phyloP scores from a whole-genome alignment of 2,113 vertebrate genomes.

The Thamnaconus septentrionalis region DNA sequence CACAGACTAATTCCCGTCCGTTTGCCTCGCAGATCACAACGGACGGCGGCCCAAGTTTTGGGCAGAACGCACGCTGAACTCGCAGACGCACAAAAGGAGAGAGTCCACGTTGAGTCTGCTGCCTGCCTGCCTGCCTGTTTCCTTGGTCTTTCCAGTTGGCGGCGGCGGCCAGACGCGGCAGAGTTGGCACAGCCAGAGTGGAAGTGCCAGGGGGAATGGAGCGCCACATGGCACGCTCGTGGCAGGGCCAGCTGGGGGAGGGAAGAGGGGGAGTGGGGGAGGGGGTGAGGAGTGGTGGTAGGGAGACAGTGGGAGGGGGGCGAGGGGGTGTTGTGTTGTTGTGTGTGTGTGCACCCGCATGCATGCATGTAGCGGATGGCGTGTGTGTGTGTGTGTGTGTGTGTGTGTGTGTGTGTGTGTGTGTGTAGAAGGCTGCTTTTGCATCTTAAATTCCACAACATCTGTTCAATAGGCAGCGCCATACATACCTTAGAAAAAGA shows the following conservation, averaged over 20 bases:
- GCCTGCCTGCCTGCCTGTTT: slow-evolving; percentile 15
- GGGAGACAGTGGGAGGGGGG: slow-evolving; percentile 72
- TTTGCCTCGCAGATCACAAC: too few relatives aligned
- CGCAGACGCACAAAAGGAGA: slow-evolving; percentile 49
- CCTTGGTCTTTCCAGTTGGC: slow-evolving; percentile 73
- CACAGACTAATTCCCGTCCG: too few relatives aligned
- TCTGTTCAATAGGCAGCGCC: slow-evolving; percentile 81
- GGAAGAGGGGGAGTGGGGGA: slow-evolving; percentile 53
- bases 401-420: slow-evolving; percentile 28
- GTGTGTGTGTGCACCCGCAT: slow-evolving; percentile 6
- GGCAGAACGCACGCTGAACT: neutral
- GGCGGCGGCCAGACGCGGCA: slow-evolving; percentile 72
- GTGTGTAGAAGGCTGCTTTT: slow-evolving; percentile 68
- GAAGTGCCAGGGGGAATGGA: slow-evolving; percentile 79
- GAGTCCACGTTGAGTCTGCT: slow-evolving; percentile 64
- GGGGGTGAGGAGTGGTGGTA: slow-evolving; percentile 80
- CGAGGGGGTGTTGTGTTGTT: slow-evolving; percentile 45
- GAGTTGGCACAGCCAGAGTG: slow-evolving; percentile 77
- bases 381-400: slow-evolving; percentile 5
- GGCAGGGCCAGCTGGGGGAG: slow-evolving; percentile 77
- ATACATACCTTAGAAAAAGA: slow-evolving; percentile 51
- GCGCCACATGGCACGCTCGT: slow-evolving; percentile 80
- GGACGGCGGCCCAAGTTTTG: too few relatives aligned
- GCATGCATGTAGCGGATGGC: neutral
- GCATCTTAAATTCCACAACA: slow-evolving; percentile 91